phyloP scores from a whole-genome alignment of 2,113 vertebrate species.

The Camelus dromedarius region DNA sequence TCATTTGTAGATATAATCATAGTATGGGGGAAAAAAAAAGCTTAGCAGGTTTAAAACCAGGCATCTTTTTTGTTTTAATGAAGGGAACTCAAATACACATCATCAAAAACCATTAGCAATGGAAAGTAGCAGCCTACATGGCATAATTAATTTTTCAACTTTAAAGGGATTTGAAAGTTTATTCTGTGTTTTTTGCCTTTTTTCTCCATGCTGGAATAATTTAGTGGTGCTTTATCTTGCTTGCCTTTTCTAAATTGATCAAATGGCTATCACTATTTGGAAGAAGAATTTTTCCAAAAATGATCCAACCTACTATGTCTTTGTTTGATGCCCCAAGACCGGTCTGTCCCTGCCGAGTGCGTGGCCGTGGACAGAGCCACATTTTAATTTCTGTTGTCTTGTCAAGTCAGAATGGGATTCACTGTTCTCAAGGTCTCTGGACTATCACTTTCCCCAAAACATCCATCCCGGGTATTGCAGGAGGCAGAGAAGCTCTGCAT shows the following conservation, averaged over 20 bases:
- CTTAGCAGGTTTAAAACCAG: neutral
- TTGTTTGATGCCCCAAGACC: neutral
- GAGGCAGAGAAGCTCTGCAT: constrained; percentile 89
- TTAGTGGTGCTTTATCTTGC: constrained; percentile 25
- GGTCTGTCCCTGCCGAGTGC: constrained; percentile 4
- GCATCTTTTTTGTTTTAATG: neutral
- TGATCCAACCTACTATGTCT: neutral
- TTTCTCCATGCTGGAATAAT: neutral
- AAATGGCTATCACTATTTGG: constrained; percentile 32
- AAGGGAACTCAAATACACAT: neutral
- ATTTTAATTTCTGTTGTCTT: constrained; percentile 86
- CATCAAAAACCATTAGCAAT: neutral
- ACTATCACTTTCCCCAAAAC: constrained; percentile 91
- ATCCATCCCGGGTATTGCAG: constrained; percentile 88
- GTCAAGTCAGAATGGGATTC: constrained; percentile 88
- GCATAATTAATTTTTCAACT: neutral
- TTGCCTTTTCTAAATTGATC: constrained; percentile 61
- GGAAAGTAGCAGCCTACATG: neutral
- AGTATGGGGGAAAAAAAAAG: neutral
- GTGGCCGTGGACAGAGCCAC: constrained; percentile 67
- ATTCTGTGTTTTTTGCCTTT: neutral
- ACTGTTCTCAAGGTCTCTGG: constrained; percentile 90
- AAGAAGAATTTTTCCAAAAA: neutral
- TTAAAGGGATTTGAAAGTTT: neutral
- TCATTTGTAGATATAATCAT: neutral